Evolutionary conservation across 2,113 vertebrate species (phyloP).

Genomic region (Perognathus longimembris): DNA sequence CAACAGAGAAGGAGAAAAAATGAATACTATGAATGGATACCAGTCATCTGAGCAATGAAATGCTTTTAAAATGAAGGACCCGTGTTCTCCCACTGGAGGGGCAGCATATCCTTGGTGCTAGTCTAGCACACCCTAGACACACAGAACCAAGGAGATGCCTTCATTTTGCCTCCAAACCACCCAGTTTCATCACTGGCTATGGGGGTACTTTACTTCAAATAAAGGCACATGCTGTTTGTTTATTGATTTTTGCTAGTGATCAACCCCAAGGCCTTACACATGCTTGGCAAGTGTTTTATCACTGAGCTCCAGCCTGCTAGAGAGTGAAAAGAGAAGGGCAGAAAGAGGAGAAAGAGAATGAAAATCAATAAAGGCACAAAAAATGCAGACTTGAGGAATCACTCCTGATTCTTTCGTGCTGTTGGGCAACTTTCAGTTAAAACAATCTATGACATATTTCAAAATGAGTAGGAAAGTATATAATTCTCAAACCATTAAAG

Average conservation of each 20-base stretch:
- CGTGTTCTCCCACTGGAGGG: not conserved
- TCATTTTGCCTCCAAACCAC: not conserved
- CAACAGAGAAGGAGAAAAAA: not conserved
- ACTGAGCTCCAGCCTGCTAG: not conserved
- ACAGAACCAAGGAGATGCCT: not conserved
- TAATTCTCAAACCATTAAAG: not conserved
- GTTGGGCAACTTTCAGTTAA: not conserved
- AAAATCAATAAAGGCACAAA: not conserved
- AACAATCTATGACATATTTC: not conserved
- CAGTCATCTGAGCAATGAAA: not conserved
- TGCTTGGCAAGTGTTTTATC: not conserved
- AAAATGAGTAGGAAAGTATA: not conserved
- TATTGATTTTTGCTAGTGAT: not conserved
- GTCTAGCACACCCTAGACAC: not conserved
- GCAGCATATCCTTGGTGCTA: not conserved
- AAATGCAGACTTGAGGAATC: not conserved
- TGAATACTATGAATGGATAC: not conserved
- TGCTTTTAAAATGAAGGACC: not conserved
- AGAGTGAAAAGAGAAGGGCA: not conserved
- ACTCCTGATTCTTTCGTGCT: not conserved
- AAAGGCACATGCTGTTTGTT: not conserved
- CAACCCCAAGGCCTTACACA: not conserved
- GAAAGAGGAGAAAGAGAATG: no score
- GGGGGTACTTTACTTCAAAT: conserved; percentile 35
- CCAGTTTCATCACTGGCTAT: not conserved